These are phyloP conservation scores for Anticlea derivata DNA, from an alignment of 2,888 invertebrate genomes.

Conservation along the genomic window DNA sequence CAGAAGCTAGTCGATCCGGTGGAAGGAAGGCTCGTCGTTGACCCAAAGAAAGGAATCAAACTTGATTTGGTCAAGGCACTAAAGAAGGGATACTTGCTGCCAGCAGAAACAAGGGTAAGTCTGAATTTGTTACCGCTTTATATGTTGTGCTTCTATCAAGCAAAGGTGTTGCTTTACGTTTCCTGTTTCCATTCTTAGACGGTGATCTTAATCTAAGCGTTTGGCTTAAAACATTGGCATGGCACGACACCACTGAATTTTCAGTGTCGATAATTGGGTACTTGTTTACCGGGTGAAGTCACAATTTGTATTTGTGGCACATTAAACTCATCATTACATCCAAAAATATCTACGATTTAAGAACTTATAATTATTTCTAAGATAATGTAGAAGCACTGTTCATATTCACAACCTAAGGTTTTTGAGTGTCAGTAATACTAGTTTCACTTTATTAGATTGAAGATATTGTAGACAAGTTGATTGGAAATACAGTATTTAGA, in stretches of 20 bases:
- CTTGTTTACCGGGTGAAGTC: slow-evolving; percentile 51
- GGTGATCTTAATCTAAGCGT: slow-evolving; percentile 74
- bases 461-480: slow-evolving; percentile 20
- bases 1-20: slow-evolving; percentile 89
- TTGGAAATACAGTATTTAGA: slow-evolving; percentile 28
- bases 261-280: slow-evolving; percentile 58
- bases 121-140: slow-evolving; percentile 44
- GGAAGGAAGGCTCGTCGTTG: slow-evolving; percentile 87
- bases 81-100: slow-evolving; percentile 93
- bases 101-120: slow-evolving; percentile 97
- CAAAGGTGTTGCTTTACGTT: slow-evolving; percentile 80
- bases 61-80: slow-evolving; percentile 93
- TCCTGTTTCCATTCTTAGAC: slow-evolving; percentile 72
- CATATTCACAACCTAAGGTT: slow-evolving; percentile 46
- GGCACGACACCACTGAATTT: slow-evolving; percentile 74
- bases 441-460: slow-evolving; percentile 36
- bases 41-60: slow-evolving; percentile 82
- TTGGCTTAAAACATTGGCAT: slow-evolving; percentile 80
- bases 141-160: slow-evolving; percentile 72
- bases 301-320: slow-evolving; percentile 63
- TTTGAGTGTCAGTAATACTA: slow-evolving; percentile 45
- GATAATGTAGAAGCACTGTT: slow-evolving; percentile 49
- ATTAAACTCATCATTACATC: slow-evolving; percentile 41
- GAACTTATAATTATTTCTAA: slow-evolving; percentile 41
- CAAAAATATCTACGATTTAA: slow-evolving; percentile 33